Evolutionary conservation across 2,113 vertebrate genomes (phyloP).

Genomic region (Daubentonia madagascariensis): DNA sequence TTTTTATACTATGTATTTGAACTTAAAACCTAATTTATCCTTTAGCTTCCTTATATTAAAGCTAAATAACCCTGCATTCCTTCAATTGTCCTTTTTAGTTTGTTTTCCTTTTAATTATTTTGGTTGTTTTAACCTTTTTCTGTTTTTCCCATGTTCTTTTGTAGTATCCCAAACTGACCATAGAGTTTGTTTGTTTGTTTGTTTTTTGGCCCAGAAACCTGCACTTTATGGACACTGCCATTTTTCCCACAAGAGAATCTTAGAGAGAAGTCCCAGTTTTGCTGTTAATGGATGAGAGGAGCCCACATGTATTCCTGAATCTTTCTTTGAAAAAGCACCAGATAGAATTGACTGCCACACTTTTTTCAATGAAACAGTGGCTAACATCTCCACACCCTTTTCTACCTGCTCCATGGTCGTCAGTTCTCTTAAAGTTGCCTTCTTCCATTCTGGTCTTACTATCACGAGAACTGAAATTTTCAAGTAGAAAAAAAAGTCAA

Average conservation of each 20-base stretch:
- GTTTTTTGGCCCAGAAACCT: background rate
- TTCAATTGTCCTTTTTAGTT: background rate
- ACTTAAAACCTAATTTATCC: background rate
- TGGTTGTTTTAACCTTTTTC: background rate
- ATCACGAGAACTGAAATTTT: background rate
- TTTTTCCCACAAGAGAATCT: background rate
- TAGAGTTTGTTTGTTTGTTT: no score
- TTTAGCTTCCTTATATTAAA: background rate
- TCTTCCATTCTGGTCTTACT: background rate
- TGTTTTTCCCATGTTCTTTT: background rate
- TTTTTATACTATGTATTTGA: background rate
- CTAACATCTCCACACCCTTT: background rate
- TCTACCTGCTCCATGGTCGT: no score
- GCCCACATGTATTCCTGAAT: background rate
- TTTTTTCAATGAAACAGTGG: background rate
- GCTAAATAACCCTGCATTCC: background rate
- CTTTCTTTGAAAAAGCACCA: background rate
- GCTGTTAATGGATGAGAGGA: background rate
- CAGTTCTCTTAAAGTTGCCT: background rate
- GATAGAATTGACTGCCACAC: background rate
- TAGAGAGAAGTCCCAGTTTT: background rate
- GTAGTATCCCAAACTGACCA: background rate
- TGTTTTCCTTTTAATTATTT: background rate
- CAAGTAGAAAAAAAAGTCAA: background rate
- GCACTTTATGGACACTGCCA: background rate